Evolutionary conservation across 1,140 invertebrate species (phyloP), one percentile per base, ranked within the genome.

Genomic region (Drosophila triauraria): DNA sequence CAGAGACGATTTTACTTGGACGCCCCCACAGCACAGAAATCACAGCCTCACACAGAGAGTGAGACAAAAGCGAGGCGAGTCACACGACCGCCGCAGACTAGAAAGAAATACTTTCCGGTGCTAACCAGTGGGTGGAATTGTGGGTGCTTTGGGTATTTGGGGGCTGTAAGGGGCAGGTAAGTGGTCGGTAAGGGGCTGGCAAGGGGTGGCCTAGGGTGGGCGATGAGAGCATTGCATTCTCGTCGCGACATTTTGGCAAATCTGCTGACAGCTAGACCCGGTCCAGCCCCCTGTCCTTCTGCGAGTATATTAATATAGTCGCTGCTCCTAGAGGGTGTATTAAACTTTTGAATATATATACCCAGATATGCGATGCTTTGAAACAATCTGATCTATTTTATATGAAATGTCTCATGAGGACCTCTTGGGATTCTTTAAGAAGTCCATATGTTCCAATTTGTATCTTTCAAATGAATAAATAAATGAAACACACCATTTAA

Each of bases 21-120:
- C 69, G 67, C 67, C 69, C 69, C 53, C 69, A 46, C 69, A 42
- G 20, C 17, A n/a, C 10, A 13, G 17, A 46, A 42, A 58, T 17
- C 42, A 20, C 25, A 32, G 54, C 40, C 42, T n/a, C n/a, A n/a
- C n/a, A n/a, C n/a, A 62, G 50, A 46, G 25, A 35, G 67, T 38
- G 46, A 70, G 47, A 84, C 81, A 84, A 86, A 82, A 80, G 58
- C 60, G 48, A 82, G 70, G 72, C 60, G 62, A 86, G 70, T 82
- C 70, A 76, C 59, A 75, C 63, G 82, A 83, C 78, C 57, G 67
- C 62, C 46, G 43, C 44, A 59, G 64, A 68, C 40, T 64, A 64
- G 53, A 84, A 72, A 64, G 58, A 65, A 67, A 63, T 46, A 74
- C 63, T 50, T 71, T 72, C 64, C 60, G 69, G 53, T 72, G 69